phyloP scores from a whole-genome alignment of 30 jellyfish, hydroid and myxozoan genomes.

The Haliclystus octoradiatus region DNA sequence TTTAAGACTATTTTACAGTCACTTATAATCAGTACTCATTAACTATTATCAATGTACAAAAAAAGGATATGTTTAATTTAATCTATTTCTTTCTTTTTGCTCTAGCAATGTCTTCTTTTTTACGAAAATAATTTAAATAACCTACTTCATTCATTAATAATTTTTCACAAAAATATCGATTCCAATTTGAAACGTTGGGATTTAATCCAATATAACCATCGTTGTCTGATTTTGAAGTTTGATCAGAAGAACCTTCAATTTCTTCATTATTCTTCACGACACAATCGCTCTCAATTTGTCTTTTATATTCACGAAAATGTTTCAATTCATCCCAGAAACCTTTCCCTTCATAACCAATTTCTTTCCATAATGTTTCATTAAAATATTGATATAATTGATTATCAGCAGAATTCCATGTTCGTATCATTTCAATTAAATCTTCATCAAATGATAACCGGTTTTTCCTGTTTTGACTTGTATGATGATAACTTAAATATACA shows the following conservation, averaged over 20 bases:
- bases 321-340: constrained; percentile 74
- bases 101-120: constrained; percentile 59
- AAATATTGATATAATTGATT: constrained; percentile 49
- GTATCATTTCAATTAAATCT: constrained; percentile 41
- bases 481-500: constrained; percentile 64
- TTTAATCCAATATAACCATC: constrained; percentile 24
- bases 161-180: constrained; percentile 71
- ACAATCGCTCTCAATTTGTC: constrained; percentile 62
- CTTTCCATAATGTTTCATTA: constrained; percentile 85
- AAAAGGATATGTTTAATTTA: too few species aligned
- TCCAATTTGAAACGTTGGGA: constrained; percentile 58
- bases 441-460: constrained; percentile 46
- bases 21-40: neutral
- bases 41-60: too few species aligned
- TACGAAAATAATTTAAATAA: constrained; percentile 78
- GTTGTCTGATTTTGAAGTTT: neutral
- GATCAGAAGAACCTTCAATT: constrained; percentile 43
- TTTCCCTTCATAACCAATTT: constrained; percentile 75
- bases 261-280: constrained; percentile 16
- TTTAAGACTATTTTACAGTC: neutral
- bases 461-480: constrained; percentile 31
- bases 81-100: constrained; percentile 24
- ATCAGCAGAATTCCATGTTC: constrained; percentile 84
- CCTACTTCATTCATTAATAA: constrained; percentile 66
- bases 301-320: constrained; percentile 32